Base-by-base conservation (phyloP, 1,140 invertebrate genomes). In the Tetramorium alpestre region DNA sequence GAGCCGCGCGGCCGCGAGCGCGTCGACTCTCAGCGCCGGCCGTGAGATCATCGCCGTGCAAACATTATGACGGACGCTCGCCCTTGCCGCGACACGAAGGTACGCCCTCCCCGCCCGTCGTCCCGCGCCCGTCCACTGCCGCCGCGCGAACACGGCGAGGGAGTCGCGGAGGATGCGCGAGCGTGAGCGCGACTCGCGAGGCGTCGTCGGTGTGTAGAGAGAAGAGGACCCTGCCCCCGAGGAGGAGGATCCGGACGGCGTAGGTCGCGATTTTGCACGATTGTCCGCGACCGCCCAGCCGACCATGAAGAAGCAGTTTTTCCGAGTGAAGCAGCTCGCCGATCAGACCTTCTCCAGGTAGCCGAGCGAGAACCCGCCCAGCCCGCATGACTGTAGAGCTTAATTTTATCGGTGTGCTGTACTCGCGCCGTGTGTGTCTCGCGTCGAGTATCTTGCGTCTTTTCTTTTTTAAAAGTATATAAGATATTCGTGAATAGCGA, bases 331-430 rank as follows among this genome's bases (percentile, higher is more conserved):
- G 95, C 98, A 98, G 95, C 96, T 98, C 73, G 98, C 98, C 88
- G 98, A 98, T 96, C 98, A 98, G 96, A 98, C 97, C 85, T 98
- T 98, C 95, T 97, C 97, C 93, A 98, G 97, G 98, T 98, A 97
- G 95, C 33, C 6, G 22, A 77, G 5, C 38, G 3, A 18, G n/a
- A 85, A 41, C 11, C 11, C n/a, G 8, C 13, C 22, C 38, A 49
- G 16, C 25, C n/a, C 6, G 11, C 10, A 10, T 25, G 3, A 56
- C 44, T 1, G 3, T 64, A 44, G 8, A 11, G 4, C 1, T 2
- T 76, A 49, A 18, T 22, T 58, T 60, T 64, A 47, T 16, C 54
- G 25, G 13, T 54, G 33, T 16, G 49, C 18, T n/a, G 16, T 54
- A 54, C 8, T 5, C 8, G 11, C 8, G 28, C 8, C 51, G 25